Conservation (phyloP, 2,888 invertebrate genomes). For the Himalopsyche japonica region DNA sequence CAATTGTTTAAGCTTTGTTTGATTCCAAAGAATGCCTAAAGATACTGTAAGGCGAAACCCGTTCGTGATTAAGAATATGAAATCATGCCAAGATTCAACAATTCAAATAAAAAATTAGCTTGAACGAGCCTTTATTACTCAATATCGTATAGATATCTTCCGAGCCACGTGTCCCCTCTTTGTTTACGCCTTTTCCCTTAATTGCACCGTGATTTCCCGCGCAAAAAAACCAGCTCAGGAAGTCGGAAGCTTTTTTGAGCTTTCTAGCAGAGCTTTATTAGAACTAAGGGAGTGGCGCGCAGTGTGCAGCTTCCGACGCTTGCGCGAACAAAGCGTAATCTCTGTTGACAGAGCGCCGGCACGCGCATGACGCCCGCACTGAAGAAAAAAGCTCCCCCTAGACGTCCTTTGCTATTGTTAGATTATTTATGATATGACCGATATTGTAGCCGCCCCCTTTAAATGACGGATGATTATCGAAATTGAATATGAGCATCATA, state of each 20-base stretch:
- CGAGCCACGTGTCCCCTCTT: slow-evolving; percentile 28
- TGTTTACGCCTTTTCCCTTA: slow-evolving; percentile 41
- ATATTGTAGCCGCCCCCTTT: slow-evolving; percentile 34
- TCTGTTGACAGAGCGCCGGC: slow-evolving; percentile 41
- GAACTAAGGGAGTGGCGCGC: background rate
- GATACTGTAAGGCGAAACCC: no score
- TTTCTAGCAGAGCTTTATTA: background rate
- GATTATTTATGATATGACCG: slow-evolving; percentile 40
- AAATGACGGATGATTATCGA: slow-evolving; percentile 25
- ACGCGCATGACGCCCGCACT: slow-evolving; percentile 21
- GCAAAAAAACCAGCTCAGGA: slow-evolving; percentile 21
- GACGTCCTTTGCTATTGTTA: slow-evolving; percentile 37
- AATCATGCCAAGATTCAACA: no score
- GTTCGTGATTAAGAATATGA: no score
- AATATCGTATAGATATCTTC: background rate
- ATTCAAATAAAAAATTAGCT: background rate
- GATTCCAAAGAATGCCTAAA: no score
- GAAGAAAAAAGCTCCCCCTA: slow-evolving; percentile 13
- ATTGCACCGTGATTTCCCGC: slow-evolving; percentile 40
- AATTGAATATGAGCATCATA: background rate
- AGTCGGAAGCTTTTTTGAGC: slow-evolving; percentile 12
- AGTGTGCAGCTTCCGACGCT: slow-evolving; percentile 17
- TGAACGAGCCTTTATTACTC: background rate
- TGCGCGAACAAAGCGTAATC: slow-evolving; percentile 38
- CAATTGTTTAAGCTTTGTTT: no score